Evolutionary conservation across 2,797 vertebrate genomes (phyloP).

Genomic region (Sebastolobus alascanus): DNA sequence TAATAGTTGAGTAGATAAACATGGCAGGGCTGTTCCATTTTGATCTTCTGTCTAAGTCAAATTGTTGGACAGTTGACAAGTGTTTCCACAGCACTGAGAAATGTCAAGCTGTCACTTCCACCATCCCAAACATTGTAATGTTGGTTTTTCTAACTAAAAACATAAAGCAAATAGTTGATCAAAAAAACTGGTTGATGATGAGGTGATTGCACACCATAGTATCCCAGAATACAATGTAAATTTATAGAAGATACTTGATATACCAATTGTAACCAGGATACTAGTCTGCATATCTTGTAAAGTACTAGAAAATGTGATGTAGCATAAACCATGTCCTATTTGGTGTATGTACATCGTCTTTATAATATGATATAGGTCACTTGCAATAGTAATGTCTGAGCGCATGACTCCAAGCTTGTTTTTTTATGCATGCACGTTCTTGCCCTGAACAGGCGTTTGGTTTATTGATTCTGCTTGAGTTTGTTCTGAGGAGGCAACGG

Average conservation of each 20-base stretch:
- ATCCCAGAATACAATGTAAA: not conserved
- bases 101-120: not conserved
- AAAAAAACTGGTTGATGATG: not conserved
- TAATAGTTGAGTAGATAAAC: not conserved
- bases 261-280: not conserved
- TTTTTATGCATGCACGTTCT: slow-evolving; percentile 2
- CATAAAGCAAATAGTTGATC: not conserved
- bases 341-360: not conserved
- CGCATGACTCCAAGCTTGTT: not conserved
- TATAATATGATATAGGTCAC: slow-evolving; percentile 5
- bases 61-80: not conserved
- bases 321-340: not conserved
- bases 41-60: not conserved
- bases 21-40: not conserved
- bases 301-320: not conserved
- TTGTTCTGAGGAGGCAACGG: slow-evolving; percentile 24
- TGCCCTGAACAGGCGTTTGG: not conserved
- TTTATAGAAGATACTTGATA: not conserved
- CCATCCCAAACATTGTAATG: not conserved
- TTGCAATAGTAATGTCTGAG: not conserved
- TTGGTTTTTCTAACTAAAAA: not conserved
- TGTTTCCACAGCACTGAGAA: not conserved
- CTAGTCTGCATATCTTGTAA: not conserved
- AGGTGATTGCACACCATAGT: not conserved
- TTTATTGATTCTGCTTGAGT: slow-evolving; percentile 26